Evolutionary conservation across 1,140 invertebrate species (phyloP).

Genomic region (Ooceraea biroi): DNA sequence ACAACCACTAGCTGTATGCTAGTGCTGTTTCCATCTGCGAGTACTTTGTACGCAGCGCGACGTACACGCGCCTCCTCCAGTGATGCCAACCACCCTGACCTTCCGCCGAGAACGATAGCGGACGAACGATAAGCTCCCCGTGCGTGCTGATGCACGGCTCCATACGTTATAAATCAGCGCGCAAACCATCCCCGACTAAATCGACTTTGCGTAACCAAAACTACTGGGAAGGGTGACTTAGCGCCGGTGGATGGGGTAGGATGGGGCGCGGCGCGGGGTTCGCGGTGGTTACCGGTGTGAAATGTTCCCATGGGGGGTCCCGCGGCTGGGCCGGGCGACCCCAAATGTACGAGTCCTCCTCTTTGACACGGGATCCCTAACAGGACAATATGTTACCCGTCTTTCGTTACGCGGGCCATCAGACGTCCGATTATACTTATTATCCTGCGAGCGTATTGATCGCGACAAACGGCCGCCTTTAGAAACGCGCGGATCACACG

Average conservation of each 20-base stretch:
- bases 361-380: slow-evolving; percentile 62
- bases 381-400: slow-evolving; percentile 82
- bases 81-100: slow-evolving; percentile 19
- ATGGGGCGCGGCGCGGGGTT: slow-evolving; percentile 67
- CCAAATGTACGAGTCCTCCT: slow-evolving; percentile 13
- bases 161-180: slow-evolving; percentile 82
- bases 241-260: slow-evolving; percentile 6
- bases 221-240: slow-evolving; percentile 67
- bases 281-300: slow-evolving; percentile 86
- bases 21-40: slow-evolving; percentile 31
- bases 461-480: slow-evolving; percentile 26
- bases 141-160: slow-evolving; percentile 55
- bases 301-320: slow-evolving; percentile 86
- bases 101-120: slow-evolving; percentile 54
- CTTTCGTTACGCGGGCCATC: slow-evolving; percentile 79
- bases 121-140: slow-evolving; percentile 60
- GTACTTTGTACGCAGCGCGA: slow-evolving; percentile 7
- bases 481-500: slow-evolving; percentile 51
- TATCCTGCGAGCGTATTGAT: slow-evolving; percentile 70
- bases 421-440: slow-evolving; percentile 76
- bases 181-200: slow-evolving; percentile 86
- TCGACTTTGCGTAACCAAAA: slow-evolving; percentile 84
- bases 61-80: slow-evolving; percentile 33
- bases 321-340: slow-evolving; percentile 50
- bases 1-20: neutral